Conservation (phyloP, 2,888 invertebrate species). For the Rhodophaea formosa region DNA sequence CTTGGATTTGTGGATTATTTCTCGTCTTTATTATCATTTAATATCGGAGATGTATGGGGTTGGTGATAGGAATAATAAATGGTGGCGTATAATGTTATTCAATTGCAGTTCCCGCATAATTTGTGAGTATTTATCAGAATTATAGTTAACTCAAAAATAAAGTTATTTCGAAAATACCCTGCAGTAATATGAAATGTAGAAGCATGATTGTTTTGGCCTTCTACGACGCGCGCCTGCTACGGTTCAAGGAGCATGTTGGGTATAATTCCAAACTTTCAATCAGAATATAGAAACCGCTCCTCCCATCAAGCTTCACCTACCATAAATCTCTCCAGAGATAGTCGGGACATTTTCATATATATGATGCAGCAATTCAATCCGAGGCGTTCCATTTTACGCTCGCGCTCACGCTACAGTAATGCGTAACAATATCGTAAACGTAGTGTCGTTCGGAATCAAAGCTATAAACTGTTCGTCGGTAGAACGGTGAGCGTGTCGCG, state of each 20-base stretch:
- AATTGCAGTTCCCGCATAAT: slow-evolving; percentile 18
- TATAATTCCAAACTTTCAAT: neutral
- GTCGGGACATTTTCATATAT: slow-evolving; percentile 9
- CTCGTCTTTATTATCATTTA: slow-evolving; percentile 53
- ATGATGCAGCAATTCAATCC: slow-evolving; percentile 17
- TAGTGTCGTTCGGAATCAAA: slow-evolving; percentile 74
- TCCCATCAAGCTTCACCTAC: neutral
- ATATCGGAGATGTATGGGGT: slow-evolving; percentile 50
- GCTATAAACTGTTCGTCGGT: slow-evolving; percentile 71
- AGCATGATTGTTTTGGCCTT: neutral
- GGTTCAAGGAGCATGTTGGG: slow-evolving; percentile 10
- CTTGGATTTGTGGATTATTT: slow-evolving; percentile 41
- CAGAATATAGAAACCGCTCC: neutral
- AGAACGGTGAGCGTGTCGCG: slow-evolving; percentile 73
- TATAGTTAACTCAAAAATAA: no score
- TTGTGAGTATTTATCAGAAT: no score
- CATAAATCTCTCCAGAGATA: slow-evolving; percentile 8
- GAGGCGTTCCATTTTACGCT: slow-evolving; percentile 40
- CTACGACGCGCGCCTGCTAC: neutral
- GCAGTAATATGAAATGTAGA: neutral
- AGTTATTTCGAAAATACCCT: no score
- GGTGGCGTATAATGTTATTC: slow-evolving; percentile 47
- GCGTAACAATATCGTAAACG: slow-evolving; percentile 74
- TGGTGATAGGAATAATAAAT: no score
- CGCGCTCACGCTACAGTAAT: slow-evolving; percentile 59